phyloP scores from a whole-genome alignment of 2,888 invertebrate species.

The Protonemura montana region DNA sequence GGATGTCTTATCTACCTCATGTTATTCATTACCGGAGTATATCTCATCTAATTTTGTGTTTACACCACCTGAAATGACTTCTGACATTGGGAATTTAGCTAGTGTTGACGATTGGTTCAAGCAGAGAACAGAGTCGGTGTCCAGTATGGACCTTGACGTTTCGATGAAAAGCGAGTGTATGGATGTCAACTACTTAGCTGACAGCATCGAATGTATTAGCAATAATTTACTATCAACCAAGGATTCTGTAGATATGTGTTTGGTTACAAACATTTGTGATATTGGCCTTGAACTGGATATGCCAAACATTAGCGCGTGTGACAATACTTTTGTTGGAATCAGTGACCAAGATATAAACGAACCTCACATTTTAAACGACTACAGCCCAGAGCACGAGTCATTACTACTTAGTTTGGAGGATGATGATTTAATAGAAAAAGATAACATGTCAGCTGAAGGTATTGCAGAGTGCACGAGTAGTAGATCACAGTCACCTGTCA shows the following conservation, averaged over 20 bases:
- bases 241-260: slow-evolving; percentile 47
- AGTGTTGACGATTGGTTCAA: slow-evolving; percentile 58
- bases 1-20: slow-evolving; percentile 18
- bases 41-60: slow-evolving; percentile 39
- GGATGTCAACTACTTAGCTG: slow-evolving; percentile 44
- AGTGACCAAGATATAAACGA: slow-evolving; percentile 42
- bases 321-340: slow-evolving; percentile 33
- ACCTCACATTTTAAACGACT: slow-evolving; percentile 36
- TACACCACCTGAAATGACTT: slow-evolving; percentile 31
- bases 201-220: slow-evolving; percentile 41
- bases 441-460: slow-evolving; percentile 29
- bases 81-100: slow-evolving; percentile 36
- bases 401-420: slow-evolving; percentile 42
- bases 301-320: slow-evolving; percentile 34
- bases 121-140: slow-evolving; percentile 54
- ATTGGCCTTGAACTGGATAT: slow-evolving; percentile 44
- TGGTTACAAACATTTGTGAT: slow-evolving; percentile 47
- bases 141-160: slow-evolving; percentile 55
- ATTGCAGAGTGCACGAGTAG: slow-evolving; percentile 18
- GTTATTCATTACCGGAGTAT: slow-evolving; percentile 24
- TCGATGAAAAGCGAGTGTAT: slow-evolving; percentile 51
- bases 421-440: slow-evolving; percentile 45
- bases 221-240: slow-evolving; percentile 47
- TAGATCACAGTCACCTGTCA: slow-evolving; percentile 31
- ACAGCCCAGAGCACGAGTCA: slow-evolving; percentile 42